Percentiles rank a stretch among this genome's conserved stretches.
Evolutionary conservation across 2,113 vertebrate species (phyloP).

Genomic region (Apodemus speciosus): DNA sequence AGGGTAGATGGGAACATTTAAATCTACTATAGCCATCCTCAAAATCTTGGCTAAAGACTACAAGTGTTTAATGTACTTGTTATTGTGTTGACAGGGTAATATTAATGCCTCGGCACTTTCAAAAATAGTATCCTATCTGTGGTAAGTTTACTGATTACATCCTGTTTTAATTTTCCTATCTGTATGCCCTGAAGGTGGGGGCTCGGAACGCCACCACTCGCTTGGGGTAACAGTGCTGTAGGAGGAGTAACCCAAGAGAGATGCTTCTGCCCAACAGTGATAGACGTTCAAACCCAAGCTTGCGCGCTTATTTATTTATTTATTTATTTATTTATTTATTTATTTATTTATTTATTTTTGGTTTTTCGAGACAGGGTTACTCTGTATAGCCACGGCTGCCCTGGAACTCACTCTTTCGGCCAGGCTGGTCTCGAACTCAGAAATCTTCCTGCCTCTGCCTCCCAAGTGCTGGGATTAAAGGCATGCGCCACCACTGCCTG

Average conservation of each 20-base stretch:
- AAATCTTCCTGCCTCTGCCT: no score
- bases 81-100: neutral
- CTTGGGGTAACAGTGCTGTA: neutral
- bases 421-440: no score
- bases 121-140: neutral
- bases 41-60: neutral
- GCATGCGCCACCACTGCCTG: no score
- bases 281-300: neutral
- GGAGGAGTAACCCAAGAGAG: neutral
- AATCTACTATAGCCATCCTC: neutral
- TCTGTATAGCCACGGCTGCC: no score
- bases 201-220: neutral
- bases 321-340: no score
- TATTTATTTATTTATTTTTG: no score
- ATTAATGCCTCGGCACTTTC: neutral
- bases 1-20: neutral
- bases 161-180: neutral
- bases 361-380: no score
- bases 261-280: no score
- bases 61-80: conserved; percentile 42
- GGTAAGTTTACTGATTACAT: neutral
- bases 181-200: neutral
- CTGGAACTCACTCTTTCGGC: no score
- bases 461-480: no score
- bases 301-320: neutral